Evolutionary conservation across 2,113 vertebrate species (phyloP), one percentile per base, ranked within the genome.

Genomic region (Pachycephala philippinensis): DNA sequence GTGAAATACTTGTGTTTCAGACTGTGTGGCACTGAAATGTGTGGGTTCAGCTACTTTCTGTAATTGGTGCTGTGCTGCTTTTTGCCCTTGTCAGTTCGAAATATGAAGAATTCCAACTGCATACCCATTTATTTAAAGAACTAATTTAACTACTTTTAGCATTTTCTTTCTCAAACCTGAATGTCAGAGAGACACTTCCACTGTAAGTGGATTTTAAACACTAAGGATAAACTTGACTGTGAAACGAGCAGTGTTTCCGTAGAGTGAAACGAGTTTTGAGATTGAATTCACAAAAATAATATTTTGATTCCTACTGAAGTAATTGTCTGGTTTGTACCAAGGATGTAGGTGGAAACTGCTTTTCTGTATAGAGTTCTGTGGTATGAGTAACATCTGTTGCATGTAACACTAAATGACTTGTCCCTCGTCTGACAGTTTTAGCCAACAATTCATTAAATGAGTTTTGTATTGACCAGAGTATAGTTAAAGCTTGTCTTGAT

Each of bases 401-500:
- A 93, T 94, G 92, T 96, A 92, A 97, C 95, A 95, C 96, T 97
- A 92, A 97, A 94, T 63, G 83, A 82, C 84, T 94, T 87, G 89
- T 90, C 97, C 90, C 93, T 97, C 85, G 42, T 97, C 95, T 93
- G 76, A 93, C 75, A 61, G 49, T 94, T 97, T 87, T 84, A 94
- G 96, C 87, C 92, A 74, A 44, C 90, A 74, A 87, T 87, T 86
- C 76, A 91, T 92, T 95, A 79, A 97, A 95, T 94, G 80, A 69
- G 5, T 97, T 97, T 95, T 96, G 81, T 97, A 86, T 95, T 93
- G 92, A 83, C 96, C 82, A 93, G 96, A 97, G 97, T 97, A 97
- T 40, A 96, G 97, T 98, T 98, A 98, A 98, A 98, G 97, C 98
- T 98, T 98, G 97, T 98, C 97, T 97, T 95, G 92, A 95, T 96